Evolutionary conservation across 2,888 invertebrate genomes (phyloP).

Genomic region (Clostera curtula): DNA sequence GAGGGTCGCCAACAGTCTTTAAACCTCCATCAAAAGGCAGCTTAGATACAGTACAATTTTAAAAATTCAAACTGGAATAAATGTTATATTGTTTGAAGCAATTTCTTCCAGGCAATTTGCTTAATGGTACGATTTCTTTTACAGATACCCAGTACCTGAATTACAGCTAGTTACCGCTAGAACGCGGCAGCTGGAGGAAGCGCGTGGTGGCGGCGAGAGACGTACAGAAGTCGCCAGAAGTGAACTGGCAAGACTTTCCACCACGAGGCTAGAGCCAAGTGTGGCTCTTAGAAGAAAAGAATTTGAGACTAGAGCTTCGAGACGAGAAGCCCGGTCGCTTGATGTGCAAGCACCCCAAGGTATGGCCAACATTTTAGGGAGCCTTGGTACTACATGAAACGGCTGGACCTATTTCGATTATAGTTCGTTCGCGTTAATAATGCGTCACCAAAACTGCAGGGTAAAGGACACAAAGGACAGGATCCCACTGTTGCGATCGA

Average conservation of each 20-base stretch:
- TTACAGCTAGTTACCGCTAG: constrained; percentile 83
- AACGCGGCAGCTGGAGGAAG: constrained; percentile 82
- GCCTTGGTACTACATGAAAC: no score
- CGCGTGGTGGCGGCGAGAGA: constrained; percentile 77
- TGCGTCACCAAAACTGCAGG: no score
- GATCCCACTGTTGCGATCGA: no score
- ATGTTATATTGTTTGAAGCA: neutral
- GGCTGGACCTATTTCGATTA: no score
- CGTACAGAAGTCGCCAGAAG: constrained; percentile 80
- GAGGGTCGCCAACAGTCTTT: no score
- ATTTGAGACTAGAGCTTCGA: constrained; percentile 76
- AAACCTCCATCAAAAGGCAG: no score
- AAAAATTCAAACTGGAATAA: no score
- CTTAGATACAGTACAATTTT: no score
- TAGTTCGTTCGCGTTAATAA: no score
- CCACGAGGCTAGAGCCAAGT: constrained; percentile 81
- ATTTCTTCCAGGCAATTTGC: neutral
- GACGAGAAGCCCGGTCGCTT: constrained; percentile 59
- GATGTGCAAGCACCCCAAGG: constrained; percentile 67
- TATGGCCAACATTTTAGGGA: no score
- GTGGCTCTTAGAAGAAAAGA: constrained; percentile 83
- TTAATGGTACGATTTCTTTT: constrained; percentile 1
- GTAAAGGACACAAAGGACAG: no score
- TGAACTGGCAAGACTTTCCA: constrained; percentile 78
- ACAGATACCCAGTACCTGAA: constrained; percentile 62